phyloP scores from a whole-genome alignment of 1,140 invertebrate genomes.

The Probaryconus sp. region DNA sequence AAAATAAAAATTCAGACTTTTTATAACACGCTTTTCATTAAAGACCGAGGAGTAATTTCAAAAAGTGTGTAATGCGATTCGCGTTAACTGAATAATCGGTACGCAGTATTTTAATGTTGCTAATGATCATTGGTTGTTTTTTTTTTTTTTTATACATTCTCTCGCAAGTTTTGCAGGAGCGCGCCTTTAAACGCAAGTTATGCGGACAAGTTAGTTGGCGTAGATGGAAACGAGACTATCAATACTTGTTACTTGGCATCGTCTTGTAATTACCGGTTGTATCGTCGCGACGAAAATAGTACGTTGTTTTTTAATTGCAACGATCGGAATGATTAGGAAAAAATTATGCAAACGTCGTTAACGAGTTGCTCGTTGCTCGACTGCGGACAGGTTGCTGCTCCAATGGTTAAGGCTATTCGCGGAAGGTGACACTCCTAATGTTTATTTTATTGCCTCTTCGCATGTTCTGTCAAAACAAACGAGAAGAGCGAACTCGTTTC shows the following conservation, averaged over 20 bases:
- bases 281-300: constrained; percentile 53
- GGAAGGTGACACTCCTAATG: constrained; percentile 38
- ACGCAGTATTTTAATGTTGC: constrained; percentile 39
- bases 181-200: constrained; percentile 29
- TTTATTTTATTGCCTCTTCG: constrained; percentile 53
- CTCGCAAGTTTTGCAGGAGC: constrained; percentile 5
- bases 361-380: constrained; percentile 38
- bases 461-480: constrained; percentile 46
- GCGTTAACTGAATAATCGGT: constrained; percentile 23
- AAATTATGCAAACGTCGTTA: constrained; percentile 58
- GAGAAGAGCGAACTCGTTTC: constrained; percentile 43
- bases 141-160: constrained; percentile 13
- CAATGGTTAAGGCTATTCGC: constrained; percentile 13
- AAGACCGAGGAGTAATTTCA: neutral
- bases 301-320: constrained; percentile 51
- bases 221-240: constrained; percentile 58
- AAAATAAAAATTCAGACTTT: too few species aligned
- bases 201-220: constrained; percentile 47
- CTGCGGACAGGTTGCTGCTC: constrained; percentile 1
- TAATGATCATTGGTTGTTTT: constrained; percentile 44
- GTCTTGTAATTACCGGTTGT: constrained; percentile 45
- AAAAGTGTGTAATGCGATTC: constrained; percentile 39
- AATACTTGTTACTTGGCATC: constrained; percentile 35
- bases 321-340: constrained; percentile 55
- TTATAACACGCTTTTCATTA: too few species aligned